These are phyloP conservation scores for Buphagus erythrorhynchus DNA, from an alignment of 2,797 vertebrate species.

Conservation along the genomic window DNA sequence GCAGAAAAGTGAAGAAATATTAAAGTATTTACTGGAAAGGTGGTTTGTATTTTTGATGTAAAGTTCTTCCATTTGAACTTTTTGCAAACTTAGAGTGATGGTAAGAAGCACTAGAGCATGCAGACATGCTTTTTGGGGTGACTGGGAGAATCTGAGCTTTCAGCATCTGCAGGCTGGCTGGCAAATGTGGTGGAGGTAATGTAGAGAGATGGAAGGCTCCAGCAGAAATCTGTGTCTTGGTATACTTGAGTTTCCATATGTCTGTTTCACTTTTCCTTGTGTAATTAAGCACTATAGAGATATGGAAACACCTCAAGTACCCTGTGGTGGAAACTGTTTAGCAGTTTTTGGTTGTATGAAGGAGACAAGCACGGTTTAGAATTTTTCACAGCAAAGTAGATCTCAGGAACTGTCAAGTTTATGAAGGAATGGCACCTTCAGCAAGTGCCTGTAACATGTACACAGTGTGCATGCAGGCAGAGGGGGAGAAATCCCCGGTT, in stretches of 20 bases:
- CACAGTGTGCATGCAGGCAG: not conserved
- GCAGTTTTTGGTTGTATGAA: not conserved
- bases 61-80: not conserved
- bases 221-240: not conserved
- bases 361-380: not conserved
- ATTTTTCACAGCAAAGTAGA: not conserved
- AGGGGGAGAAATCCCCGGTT: not conserved
- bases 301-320: not conserved
- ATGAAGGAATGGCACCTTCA: not conserved
- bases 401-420: not conserved
- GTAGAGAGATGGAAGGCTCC: not conserved
- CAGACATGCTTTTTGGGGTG: not conserved
- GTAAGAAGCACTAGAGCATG: not conserved
- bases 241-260: not conserved
- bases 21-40: not conserved
- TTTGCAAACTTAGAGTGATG: not conserved
- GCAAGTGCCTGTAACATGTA: not conserved
- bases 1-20: not conserved
- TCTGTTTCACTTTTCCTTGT: not conserved
- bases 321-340: not conserved
- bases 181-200: not conserved
- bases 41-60: not conserved
- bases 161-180: not conserved
- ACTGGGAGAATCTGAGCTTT: not conserved
- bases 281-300: not conserved